Conservation (phyloP, 2,797 vertebrate species). For the Brachymystax lenok region DNA sequence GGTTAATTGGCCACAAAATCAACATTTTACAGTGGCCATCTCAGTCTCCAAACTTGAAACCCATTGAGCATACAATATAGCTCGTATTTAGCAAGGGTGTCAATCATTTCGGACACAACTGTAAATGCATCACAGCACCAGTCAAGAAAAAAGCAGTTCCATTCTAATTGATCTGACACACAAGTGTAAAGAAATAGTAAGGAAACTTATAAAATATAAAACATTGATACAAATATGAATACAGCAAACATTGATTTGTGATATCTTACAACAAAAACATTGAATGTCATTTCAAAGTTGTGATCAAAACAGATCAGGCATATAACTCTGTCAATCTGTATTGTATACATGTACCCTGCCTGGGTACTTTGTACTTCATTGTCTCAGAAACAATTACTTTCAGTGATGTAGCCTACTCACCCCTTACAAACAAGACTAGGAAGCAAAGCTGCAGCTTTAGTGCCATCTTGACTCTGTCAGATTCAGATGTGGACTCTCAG, state of each 20-base stretch:
- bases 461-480: conserved; percentile 53
- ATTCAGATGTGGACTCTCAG: conserved; percentile 36
- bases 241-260: neutral
- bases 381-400: conserved; percentile 1
- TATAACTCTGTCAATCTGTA: neutral
- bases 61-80: too few species aligned
- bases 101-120: too few species aligned
- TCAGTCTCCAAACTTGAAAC: too few species aligned
- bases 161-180: neutral
- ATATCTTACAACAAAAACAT: neutral
- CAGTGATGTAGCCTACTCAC: conserved; percentile 58
- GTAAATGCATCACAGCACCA: neutral
- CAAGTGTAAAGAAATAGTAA: neutral
- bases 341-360: neutral
- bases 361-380: neutral
- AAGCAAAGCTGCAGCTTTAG: conserved; percentile 49
- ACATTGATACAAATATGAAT: neutral
- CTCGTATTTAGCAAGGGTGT: too few species aligned
- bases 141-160: neutral
- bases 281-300: too few species aligned
- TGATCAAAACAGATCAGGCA: too few species aligned
- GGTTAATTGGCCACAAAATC: too few species aligned
- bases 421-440: conserved; percentile 57
- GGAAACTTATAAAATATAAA: neutral
- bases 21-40: too few species aligned